Percentiles rank a stretch among this genome's conserved stretches.
Evolutionary conservation across 2,113 vertebrate species (phyloP).

Genomic region (Sardina pilchardus): DNA sequence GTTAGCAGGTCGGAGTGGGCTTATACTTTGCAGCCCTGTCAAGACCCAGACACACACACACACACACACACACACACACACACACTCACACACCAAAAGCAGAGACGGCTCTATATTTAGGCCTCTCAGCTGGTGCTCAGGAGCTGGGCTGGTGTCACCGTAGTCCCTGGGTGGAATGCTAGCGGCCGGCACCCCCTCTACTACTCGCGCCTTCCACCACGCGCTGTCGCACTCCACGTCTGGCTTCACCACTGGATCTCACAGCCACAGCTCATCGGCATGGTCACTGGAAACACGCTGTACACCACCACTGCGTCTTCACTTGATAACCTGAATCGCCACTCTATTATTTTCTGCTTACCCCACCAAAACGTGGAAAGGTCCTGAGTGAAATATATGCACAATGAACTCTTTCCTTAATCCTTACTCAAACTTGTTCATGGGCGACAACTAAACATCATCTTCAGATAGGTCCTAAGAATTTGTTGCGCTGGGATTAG

Average conservation of each 20-base stretch:
- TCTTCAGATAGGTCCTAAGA: neutral
- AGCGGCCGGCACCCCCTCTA: slow-evolving; percentile 12
- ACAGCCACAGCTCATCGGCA: neutral
- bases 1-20: neutral
- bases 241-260: neutral
- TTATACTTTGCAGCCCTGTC: neutral
- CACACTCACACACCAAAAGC: slow-evolving; percentile 58
- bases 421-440: neutral
- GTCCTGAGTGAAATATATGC: neutral
- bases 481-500: neutral
- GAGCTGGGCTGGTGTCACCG: slow-evolving; percentile 9
- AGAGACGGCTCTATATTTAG: slow-evolving; percentile 58
- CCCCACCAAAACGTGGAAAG: neutral
- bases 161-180: neutral
- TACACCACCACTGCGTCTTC: neutral
- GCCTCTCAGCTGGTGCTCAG: slow-evolving; percentile 59
- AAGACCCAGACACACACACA: slow-evolving; percentile 44
- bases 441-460: neutral
- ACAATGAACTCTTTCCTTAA: neutral
- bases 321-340: neutral
- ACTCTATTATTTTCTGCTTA: neutral
- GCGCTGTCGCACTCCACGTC: neutral
- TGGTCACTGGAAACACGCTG: neutral
- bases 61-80: slow-evolving; percentile 56
- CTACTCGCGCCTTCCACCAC: neutral